phyloP scores from a whole-genome alignment of 1,140 invertebrate genomes.

The Bombus consobrinus region DNA sequence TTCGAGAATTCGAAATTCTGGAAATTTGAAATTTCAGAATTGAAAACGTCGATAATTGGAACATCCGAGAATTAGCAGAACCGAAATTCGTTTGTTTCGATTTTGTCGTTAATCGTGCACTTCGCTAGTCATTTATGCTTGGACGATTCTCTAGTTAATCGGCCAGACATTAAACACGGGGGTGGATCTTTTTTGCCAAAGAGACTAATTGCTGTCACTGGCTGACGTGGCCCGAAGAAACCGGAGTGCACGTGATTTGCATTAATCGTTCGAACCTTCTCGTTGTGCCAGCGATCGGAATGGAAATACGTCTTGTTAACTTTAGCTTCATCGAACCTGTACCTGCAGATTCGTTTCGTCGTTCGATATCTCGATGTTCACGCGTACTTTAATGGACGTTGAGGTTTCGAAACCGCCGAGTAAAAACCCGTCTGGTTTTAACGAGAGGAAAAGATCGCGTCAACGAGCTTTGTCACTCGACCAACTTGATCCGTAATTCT shows the following conservation, averaged over 20 bases:
- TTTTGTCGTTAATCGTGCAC: not conserved
- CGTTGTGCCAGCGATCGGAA: not conserved
- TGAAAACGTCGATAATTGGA: not conserved
- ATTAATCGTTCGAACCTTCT: slow-evolving; percentile 18
- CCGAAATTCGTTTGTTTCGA: not conserved
- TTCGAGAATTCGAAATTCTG: not conserved
- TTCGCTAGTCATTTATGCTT: not conserved
- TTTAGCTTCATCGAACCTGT: not conserved
- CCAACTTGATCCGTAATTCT: slow-evolving; percentile 27
- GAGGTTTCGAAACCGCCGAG: not conserved
- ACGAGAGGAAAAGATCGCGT: slow-evolving; percentile 10
- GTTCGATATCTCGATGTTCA: not conserved
- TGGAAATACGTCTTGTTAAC: slow-evolving; percentile 22
- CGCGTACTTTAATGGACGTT: slow-evolving; percentile 4
- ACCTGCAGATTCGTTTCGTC: not conserved
- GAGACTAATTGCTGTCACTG: slow-evolving; percentile 17
- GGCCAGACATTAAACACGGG: not conserved
- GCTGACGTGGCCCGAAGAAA: not conserved
- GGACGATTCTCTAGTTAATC: not conserved
- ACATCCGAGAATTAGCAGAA: not conserved
- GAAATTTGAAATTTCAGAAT: not conserved
- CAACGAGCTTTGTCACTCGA: slow-evolving; percentile 20
- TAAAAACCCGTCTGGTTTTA: slow-evolving; percentile 10
- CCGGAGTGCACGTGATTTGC: slow-evolving; percentile 10
- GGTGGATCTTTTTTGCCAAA: not conserved